A percentile compares a stretch with the other conserved stretches of the same genome.
Conservation (phyloP, 2,888 invertebrate species). For the Polydrusus pterygomalis region DNA sequence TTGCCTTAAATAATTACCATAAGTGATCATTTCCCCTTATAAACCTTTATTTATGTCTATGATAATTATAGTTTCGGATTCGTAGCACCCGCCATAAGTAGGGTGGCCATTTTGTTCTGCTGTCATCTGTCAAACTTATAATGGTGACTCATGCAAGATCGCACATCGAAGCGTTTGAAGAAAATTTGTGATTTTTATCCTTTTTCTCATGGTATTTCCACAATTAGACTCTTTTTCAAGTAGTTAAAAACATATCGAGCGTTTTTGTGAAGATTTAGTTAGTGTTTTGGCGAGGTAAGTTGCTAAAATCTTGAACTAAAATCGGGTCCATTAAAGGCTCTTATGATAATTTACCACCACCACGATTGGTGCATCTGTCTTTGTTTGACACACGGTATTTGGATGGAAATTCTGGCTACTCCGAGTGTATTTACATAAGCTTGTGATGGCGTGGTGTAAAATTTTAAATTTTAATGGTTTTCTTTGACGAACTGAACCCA, state of each 20-base stretch:
- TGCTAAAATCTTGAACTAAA: constrained; percentile 39
- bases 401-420: not conserved
- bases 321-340: constrained; percentile 12
- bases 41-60: too few relatives aligned
- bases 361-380: constrained; percentile 1
- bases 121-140: constrained; percentile 27
- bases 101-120: constrained; percentile 19
- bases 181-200: constrained; percentile 44
- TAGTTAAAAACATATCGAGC: constrained; percentile 28
- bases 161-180: constrained; percentile 9
- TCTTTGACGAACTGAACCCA: too few relatives aligned
- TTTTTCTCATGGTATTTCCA: constrained; percentile 16
- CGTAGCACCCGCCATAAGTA: not conserved
- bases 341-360: constrained; percentile 22
- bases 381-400: not conserved
- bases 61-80: too few relatives aligned
- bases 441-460: not conserved
- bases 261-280: constrained; percentile 37
- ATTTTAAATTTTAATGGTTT: not conserved
- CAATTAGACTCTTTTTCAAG: constrained; percentile 24
- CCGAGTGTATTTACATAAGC: not conserved
- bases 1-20: too few relatives aligned
- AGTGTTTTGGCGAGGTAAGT: constrained; percentile 50
- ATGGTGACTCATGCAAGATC: constrained; percentile 32
- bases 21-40: too few relatives aligned